These are phyloP conservation scores for Perodicticus potto DNA, from an alignment of 2,797 vertebrate species.

Conservation along the genomic window DNA sequence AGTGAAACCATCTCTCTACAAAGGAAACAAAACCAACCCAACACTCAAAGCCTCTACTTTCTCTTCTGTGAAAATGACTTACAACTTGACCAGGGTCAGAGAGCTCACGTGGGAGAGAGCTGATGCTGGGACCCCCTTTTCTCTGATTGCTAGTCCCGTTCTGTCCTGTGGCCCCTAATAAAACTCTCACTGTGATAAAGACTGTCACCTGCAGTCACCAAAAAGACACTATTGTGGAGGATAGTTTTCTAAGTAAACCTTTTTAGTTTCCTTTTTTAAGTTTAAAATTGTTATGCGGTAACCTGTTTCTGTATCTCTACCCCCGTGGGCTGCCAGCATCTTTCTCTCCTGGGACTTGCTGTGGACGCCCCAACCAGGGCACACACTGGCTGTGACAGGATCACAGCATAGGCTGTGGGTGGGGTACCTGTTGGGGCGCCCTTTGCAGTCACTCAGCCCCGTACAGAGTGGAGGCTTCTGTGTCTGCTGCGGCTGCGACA, in stretches of 20 bases:
- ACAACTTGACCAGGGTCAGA: not conserved
- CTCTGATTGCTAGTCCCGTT: too few species aligned
- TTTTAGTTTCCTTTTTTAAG: conserved; percentile 15
- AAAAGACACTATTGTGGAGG: not conserved
- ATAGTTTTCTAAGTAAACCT: not conserved
- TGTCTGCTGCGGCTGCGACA: not conserved
- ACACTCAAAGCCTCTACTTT: not conserved
- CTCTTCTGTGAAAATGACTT: not conserved
- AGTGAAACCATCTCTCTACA: not conserved
- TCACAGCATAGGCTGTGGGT: rapidly evolving
- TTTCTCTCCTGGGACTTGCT: not conserved
- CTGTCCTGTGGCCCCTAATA: not conserved
- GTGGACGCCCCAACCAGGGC: not conserved
- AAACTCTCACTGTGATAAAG: not conserved
- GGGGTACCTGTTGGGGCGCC: not conserved
- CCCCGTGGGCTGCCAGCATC: not conserved
- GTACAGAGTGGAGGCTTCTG: not conserved
- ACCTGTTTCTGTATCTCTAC: not conserved
- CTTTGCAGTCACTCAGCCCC: not conserved
- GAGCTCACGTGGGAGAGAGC: not conserved
- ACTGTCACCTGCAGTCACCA: not conserved
- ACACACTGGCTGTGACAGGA: not conserved
- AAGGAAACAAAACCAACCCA: not conserved
- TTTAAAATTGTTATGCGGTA: not conserved
- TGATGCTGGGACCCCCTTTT: not conserved